Conservation (phyloP, 2,113 vertebrate species). For the Mormoops blainvillei region DNA sequence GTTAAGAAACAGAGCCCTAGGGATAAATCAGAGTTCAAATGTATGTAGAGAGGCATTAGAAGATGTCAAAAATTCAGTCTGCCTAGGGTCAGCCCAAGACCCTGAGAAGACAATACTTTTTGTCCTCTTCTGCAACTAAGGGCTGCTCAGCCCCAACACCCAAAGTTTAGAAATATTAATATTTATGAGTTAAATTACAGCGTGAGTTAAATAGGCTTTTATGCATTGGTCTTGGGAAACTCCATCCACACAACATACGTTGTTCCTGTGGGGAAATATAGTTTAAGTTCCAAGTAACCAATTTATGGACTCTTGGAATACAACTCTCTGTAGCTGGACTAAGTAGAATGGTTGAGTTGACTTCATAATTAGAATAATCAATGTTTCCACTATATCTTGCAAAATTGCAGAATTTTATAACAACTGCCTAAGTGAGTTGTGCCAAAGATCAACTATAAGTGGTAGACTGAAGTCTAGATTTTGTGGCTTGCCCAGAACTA, state of each 20-base stretch:
- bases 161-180: background rate
- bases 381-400: conserved; percentile 45
- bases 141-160: background rate
- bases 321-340: conserved; percentile 7
- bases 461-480: background rate
- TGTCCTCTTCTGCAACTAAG: background rate
- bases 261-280: conserved; percentile 25
- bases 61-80: background rate
- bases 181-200: conserved; percentile 9
- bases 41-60: background rate
- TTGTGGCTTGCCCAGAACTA: background rate
- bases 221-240: background rate
- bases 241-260: background rate
- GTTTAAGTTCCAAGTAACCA: conserved; percentile 36
- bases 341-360: conserved; percentile 37
- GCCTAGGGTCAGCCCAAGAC: background rate
- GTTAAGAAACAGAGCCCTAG: background rate
- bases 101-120: background rate
- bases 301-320: conserved; percentile 37
- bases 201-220: conserved; percentile 7
- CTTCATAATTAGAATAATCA: conserved; percentile 58
- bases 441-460: conserved; percentile 34
- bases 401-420: conserved; percentile 49
- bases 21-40: conserved; percentile 10
- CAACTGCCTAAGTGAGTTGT: conserved; percentile 18